phyloP scores from a whole-genome alignment of 2,888 invertebrate species.

The Mactromeris polynyma region DNA sequence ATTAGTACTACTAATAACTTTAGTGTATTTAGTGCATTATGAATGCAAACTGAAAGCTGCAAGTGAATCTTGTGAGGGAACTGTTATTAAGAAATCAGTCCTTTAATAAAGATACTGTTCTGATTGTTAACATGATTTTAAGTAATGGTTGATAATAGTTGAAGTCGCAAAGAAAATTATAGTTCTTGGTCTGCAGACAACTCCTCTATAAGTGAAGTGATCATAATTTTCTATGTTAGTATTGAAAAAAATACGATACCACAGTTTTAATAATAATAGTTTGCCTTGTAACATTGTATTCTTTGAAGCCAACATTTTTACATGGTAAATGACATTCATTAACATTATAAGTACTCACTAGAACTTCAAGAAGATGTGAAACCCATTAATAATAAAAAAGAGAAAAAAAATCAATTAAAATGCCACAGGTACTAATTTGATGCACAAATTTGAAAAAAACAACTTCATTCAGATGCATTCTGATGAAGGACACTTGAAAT shows the following conservation, averaged over 20 bases:
- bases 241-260: not conserved
- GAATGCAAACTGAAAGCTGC: not conserved
- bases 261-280: not conserved
- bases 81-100: not conserved
- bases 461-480: not conserved
- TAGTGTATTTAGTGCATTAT: not conserved
- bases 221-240: not conserved
- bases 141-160: not conserved
- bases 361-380: not conserved
- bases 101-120: not conserved
- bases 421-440: constrained; percentile 7
- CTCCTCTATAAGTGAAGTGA: not conserved
- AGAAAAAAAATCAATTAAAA: not conserved
- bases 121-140: not conserved
- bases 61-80: not conserved
- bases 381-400: not conserved
- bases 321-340: not conserved
- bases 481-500: constrained; percentile 4
- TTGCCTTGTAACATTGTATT: not conserved
- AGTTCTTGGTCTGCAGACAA: not conserved
- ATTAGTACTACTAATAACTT: too few relatives aligned
- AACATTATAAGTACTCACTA: not conserved
- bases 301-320: not conserved
- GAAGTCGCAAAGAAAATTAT: not conserved
- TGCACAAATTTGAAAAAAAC: not conserved